Conservation (phyloP, 2,113 vertebrate genomes). For the Pedionomus torquatus region DNA sequence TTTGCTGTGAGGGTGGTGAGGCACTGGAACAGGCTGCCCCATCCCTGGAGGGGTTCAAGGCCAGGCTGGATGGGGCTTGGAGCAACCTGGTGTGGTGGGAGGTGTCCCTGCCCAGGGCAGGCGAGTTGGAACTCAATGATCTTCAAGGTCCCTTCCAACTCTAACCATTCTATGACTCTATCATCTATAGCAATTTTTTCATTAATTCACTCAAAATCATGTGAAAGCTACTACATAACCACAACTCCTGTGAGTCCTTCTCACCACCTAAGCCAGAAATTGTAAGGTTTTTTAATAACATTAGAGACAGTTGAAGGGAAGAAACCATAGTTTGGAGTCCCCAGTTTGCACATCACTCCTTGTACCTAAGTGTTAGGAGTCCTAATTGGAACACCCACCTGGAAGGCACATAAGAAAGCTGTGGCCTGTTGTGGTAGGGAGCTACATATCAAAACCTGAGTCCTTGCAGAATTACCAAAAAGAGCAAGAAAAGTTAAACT, state of each 20-base stretch:
- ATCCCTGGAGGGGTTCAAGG: no score
- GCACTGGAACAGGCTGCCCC: no score
- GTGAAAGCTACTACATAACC: not conserved
- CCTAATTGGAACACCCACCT: not conserved
- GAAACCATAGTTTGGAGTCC: not conserved
- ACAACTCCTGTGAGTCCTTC: not conserved
- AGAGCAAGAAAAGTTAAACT: not conserved
- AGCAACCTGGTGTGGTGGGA: no score
- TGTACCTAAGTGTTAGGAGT: not conserved
- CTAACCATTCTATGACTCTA: no score
- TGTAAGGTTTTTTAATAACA: not conserved
- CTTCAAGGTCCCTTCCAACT: no score
- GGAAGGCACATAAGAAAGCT: not conserved
- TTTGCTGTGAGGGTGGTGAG: no score
- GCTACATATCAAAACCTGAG: not conserved
- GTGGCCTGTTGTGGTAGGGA: not conserved
- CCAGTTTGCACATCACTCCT: not conserved
- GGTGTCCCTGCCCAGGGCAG: no score
- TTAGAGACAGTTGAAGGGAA: not conserved
- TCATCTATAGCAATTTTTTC: not conserved
- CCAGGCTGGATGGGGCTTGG: no score
- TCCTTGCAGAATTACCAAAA: not conserved
- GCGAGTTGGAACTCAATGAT: no score
- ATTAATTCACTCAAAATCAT: not conserved
- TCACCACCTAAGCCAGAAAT: not conserved